phyloP scores from a whole-genome alignment of 2,797 vertebrate genomes.

The Zalophus californianus region DNA sequence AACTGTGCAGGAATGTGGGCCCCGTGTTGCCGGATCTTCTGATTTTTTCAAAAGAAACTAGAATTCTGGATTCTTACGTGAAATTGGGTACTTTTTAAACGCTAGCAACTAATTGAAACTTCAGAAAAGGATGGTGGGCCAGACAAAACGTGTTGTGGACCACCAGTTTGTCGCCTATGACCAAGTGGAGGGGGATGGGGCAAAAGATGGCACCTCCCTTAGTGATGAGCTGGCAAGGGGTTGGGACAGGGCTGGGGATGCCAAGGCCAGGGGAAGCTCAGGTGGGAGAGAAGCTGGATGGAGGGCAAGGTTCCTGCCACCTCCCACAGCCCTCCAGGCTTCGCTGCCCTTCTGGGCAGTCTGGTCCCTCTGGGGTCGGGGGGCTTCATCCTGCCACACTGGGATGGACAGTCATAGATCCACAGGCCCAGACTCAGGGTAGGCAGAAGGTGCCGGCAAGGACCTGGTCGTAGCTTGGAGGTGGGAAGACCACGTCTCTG shows the following conservation, averaged over 20 bases:
- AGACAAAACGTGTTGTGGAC: neutral
- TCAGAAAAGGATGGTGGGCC: slow-evolving; percentile 1
- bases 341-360: neutral
- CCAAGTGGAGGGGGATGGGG: neutral
- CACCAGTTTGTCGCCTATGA: slow-evolving; percentile 33
- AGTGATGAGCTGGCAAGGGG: neutral
- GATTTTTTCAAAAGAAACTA: slow-evolving; percentile 64
- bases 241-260: neutral
- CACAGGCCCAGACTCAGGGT: neutral
- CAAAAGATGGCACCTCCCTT: neutral
- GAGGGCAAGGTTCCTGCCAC: neutral
- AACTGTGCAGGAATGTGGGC: neutral
- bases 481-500: neutral
- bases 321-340: neutral
- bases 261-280: neutral
- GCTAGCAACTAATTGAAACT: slow-evolving; percentile 63
- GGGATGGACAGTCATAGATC: neutral
- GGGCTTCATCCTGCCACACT: neutral
- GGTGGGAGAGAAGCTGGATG: neutral
- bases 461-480: neutral
- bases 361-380: neutral
- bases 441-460: fast-evolving
- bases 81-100: slow-evolving; percentile 55
- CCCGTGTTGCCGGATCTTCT: neutral
- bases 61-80: slow-evolving; percentile 60